Evolutionary conservation across 2,797 vertebrate genomes (phyloP).

Genomic region (Falco cherrug): DNA sequence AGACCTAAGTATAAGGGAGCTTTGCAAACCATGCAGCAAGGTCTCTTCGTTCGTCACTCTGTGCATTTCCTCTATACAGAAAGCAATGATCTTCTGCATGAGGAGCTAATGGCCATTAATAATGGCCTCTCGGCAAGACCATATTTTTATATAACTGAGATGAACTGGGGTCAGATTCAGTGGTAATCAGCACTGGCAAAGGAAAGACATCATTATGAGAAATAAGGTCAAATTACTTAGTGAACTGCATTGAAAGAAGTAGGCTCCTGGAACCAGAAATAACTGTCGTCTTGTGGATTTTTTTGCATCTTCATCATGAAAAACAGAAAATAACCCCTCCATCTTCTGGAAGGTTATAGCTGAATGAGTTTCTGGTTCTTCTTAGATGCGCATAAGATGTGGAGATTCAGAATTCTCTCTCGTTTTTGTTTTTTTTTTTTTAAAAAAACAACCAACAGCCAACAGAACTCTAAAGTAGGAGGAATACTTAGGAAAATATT

Average conservation of each 20-base stretch:
- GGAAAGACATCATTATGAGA: neutral
- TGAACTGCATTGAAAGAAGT: neutral
- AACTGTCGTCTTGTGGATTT: neutral
- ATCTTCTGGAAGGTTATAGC: neutral
- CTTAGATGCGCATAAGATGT: neutral
- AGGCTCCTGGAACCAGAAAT: neutral
- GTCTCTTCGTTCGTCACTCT: neutral
- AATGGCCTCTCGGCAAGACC: neutral
- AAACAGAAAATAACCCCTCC: neutral
- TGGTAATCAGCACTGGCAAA: neutral
- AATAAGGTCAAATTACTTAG: neutral
- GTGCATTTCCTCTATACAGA: neutral
- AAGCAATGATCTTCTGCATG: neutral
- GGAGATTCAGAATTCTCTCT: neutral
- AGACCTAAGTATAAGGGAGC: neutral
- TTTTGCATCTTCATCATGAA: neutral
- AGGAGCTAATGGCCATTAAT: neutral
- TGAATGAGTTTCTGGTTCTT: neutral
- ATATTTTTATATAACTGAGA: slow-evolving; percentile 1
- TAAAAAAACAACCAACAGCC: neutral
- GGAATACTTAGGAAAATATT: neutral
- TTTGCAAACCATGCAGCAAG: neutral
- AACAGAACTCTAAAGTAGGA: neutral
- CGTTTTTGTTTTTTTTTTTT: neutral
- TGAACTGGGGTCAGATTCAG: neutral